phyloP scores from a whole-genome alignment of 2,888 invertebrate genomes.

The Augochlorella aurata region DNA sequence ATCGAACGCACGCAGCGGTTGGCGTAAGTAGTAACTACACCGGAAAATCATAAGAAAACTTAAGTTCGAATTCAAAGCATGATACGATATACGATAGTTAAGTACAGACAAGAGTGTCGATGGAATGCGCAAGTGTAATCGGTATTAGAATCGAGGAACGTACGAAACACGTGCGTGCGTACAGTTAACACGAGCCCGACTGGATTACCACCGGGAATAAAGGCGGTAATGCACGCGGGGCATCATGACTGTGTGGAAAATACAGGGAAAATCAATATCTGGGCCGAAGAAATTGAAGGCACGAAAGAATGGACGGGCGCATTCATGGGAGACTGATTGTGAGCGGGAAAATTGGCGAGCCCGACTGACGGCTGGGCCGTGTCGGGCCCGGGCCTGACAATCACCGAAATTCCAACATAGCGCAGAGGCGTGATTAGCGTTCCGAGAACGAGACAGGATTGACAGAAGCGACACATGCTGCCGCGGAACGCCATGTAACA shows the following conservation, averaged over 20 bases:
- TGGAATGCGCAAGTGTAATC: conserved; percentile 27
- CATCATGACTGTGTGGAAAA: conserved; percentile 42
- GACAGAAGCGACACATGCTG: conserved; percentile 44
- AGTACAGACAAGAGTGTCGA: background rate
- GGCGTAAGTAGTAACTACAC: background rate
- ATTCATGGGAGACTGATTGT: conserved; percentile 13
- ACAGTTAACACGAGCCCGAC: conserved; percentile 21
- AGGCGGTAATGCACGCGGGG: conserved; percentile 31
- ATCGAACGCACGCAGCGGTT: background rate
- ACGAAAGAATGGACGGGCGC: conserved; percentile 18
- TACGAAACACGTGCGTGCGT: conserved; percentile 21
- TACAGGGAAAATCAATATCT: conserved; percentile 60
- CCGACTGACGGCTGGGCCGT: background rate
- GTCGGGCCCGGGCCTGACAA: conserved; percentile 13
- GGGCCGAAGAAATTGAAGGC: conserved; percentile 43
- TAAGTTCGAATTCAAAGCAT: background rate
- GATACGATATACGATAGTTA: no score
- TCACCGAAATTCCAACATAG: conserved; percentile 20
- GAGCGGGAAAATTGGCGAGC: conserved; percentile 22
- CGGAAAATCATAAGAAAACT: background rate
- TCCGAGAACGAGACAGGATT: conserved; percentile 28
- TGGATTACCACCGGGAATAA: conserved; percentile 28
- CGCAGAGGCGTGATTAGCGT: conserved; percentile 11
- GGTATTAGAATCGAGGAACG: conserved; percentile 6
- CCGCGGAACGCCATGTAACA: conserved; percentile 57